Conservation (phyloP, 2,888 invertebrate genomes). For the Gisinianus flammeolus region DNA sequence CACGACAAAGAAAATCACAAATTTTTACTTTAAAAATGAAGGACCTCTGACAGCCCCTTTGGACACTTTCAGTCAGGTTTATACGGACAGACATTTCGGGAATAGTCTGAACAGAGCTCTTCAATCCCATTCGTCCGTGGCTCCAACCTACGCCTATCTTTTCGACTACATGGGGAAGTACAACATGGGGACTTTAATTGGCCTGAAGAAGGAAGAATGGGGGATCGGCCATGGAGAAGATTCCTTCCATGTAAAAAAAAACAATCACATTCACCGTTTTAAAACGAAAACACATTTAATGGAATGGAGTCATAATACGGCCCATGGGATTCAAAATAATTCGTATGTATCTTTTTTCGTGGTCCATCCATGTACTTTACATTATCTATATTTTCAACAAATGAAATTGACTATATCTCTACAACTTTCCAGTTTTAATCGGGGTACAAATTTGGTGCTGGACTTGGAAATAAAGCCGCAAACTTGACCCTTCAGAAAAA, state of each 20-base stretch:
- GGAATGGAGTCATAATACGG: too few species aligned
- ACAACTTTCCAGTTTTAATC: too few species aligned
- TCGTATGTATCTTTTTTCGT: too few species aligned
- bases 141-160: conserved; percentile 52
- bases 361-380: too few species aligned
- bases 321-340: too few species aligned
- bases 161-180: conserved; percentile 49
- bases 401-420: too few species aligned
- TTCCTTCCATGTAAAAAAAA: conserved; percentile 45
- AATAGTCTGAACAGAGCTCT: conserved; percentile 49
- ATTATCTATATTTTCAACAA: too few species aligned
- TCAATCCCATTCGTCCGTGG: conserved; percentile 52
- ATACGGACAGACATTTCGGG: conserved; percentile 49
- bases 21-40: conserved; percentile 42
- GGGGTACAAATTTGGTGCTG: too few species aligned
- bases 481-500: too few species aligned
- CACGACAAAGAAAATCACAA: conserved; percentile 46
- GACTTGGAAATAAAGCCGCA: too few species aligned
- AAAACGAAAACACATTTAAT: too few species aligned
- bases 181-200: conserved; percentile 46
- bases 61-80: conserved; percentile 44
- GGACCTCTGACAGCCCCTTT: neutral
- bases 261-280: too few species aligned
- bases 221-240: conserved; percentile 47
- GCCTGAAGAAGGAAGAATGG: conserved; percentile 47